Conservation (phyloP, 30 jellyfish, hydroid and myxozoan genomes). For the Turritopsis rubra region DNA sequence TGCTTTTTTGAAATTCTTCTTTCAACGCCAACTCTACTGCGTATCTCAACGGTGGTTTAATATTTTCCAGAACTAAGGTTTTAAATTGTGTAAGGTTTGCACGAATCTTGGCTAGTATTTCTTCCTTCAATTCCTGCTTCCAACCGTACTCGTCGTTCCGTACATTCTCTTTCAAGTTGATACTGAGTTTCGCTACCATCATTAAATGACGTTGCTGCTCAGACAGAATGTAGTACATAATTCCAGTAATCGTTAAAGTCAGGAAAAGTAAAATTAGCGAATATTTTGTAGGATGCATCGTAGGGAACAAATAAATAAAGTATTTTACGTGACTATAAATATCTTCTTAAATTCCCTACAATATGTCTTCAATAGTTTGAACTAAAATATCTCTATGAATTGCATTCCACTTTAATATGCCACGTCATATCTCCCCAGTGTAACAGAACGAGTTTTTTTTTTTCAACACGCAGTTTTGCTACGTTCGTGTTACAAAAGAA, state of each 20-base stretch:
- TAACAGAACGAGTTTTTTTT: background rate
- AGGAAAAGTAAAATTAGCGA: background rate
- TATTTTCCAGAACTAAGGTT: background rate
- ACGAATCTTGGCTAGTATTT: background rate
- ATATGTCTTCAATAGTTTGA: too few species aligned
- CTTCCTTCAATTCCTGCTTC: background rate
- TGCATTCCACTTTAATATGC: background rate
- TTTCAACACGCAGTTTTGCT: background rate
- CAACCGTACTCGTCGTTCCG: background rate
- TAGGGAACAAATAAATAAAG: too few species aligned
- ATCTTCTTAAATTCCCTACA: too few species aligned
- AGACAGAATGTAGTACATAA: background rate
- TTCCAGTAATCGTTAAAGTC: background rate
- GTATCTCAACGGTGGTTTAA: background rate
- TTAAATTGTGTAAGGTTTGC: background rate
- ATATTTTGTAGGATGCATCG: background rate
- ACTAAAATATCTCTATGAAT: background rate
- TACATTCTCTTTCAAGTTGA: background rate
- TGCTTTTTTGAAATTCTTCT: background rate
- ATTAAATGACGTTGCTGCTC: background rate
- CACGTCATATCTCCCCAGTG: background rate
- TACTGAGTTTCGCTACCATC: constrained; percentile 2
- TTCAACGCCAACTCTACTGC: background rate
- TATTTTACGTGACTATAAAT: too few species aligned
- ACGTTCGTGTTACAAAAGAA: background rate